A percentile compares a stretch with the other conserved stretches of the same genome.
Conservation (phyloP, 2,797 vertebrate species). For the Periophthalmus magnuspinnatus region DNA sequence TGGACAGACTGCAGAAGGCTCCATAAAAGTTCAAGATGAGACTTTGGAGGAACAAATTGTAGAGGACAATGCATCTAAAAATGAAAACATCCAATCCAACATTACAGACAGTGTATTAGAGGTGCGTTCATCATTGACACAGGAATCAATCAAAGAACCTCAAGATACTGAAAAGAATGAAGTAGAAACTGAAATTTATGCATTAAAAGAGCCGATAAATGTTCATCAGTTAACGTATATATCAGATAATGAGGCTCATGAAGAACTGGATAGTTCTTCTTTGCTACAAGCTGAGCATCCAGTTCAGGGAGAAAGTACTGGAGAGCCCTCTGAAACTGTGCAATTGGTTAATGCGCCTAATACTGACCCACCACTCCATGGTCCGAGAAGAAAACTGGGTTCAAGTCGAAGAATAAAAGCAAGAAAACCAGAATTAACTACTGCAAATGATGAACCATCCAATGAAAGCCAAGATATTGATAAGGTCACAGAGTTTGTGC, state of each 20-base stretch:
- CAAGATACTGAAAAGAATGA: neutral
- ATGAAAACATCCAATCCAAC: neutral
- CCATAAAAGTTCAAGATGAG: neutral
- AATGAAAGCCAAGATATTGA: conserved; percentile 6
- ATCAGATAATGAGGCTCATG: neutral
- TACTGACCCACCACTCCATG: neutral
- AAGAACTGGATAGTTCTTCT: neutral
- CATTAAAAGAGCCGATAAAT: neutral
- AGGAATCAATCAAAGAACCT: conserved; percentile 23
- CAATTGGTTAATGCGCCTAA: conserved; percentile 5
- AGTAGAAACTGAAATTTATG: neutral
- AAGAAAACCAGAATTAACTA: conserved; percentile 9
- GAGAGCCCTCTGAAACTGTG: neutral
- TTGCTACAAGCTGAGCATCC: conserved; percentile 1
- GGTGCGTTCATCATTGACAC: neutral
- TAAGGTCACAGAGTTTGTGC: neutral
- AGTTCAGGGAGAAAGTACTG: neutral
- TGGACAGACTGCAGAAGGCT: neutral
- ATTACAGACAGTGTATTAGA: neutral
- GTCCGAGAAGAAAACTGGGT: conserved; percentile 51
- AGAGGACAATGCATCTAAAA: neutral
- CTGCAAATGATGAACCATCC: neutral
- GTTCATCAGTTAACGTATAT: neutral
- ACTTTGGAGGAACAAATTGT: neutral
- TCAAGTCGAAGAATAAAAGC: conserved; percentile 61